A percentile compares a stretch with the other conserved stretches of the same genome.
phyloP scores from a whole-genome alignment of 1,140 invertebrate species.

The Cyphomyrmex costatus region DNA sequence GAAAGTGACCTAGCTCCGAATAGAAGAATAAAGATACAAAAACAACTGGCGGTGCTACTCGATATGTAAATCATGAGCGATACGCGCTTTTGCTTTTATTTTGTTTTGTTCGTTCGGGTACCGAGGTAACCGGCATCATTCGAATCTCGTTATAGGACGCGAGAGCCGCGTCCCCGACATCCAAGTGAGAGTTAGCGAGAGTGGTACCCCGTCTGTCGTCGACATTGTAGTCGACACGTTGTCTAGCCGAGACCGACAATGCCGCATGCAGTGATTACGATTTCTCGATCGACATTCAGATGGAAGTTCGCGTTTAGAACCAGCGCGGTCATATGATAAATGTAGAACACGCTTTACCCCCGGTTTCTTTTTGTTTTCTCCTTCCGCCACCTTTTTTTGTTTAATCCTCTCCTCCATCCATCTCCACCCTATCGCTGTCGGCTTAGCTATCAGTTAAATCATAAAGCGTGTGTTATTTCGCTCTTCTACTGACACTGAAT shows the following conservation, averaged over 20 bases:
- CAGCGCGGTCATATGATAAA: conserved; percentile 81
- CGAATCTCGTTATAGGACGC: background rate
- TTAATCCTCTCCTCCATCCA: background rate
- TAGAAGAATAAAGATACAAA: background rate
- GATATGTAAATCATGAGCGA: conserved; percentile 60
- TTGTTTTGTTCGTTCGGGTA: conserved; percentile 26
- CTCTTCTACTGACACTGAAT: background rate
- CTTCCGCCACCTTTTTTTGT: conserved; percentile 65
- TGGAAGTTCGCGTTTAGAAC: conserved; percentile 63
- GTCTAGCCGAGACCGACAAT: conserved; percentile 64
- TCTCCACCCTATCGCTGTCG: background rate
- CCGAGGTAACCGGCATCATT: background rate
- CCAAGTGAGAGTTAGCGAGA: background rate
- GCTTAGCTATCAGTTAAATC: background rate
- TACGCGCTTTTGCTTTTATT: conserved; percentile 20
- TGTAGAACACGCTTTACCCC: conserved; percentile 80
- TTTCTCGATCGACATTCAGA: conserved; percentile 50
- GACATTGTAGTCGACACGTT: conserved; percentile 41
- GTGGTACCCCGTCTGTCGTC: background rate
- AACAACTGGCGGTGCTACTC: background rate
- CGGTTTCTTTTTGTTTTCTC: conserved; percentile 78
- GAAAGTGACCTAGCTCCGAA: background rate
- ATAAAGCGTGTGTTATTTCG: conserved; percentile 5
- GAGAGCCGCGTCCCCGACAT: background rate
- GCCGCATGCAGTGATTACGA: conserved; percentile 65